Base-by-base conservation (phyloP, 2,797 vertebrate genomes). In the Kryptopterus vitreolus region DNA sequence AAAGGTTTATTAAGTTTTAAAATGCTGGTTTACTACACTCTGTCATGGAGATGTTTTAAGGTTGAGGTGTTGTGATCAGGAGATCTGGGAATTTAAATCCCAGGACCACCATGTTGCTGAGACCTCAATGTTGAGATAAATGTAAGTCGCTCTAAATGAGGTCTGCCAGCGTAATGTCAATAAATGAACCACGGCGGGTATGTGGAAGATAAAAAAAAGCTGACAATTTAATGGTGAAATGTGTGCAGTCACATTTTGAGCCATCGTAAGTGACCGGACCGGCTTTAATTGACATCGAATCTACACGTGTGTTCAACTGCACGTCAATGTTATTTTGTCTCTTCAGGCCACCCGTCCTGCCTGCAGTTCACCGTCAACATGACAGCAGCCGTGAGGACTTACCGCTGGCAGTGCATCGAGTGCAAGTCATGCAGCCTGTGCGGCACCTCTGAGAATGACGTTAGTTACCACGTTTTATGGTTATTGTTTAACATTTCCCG, bases 401-500 rank as follows among this genome's bases (percentile, higher is more conserved):
- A 97, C 90, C 96, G 96, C 89, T 98, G 96, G 96, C 96, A 98
- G 90, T 98, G 96, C 91, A 98, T 98, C 65, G 96, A 98, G 89
- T 98, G 96, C 95, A 98, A 98, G 86, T 96, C 95, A 89, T 98
- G 96, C 95, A 98, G 95, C 89, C 92, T 98, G 81, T 98, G 96
- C 9, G 96, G 96, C 84, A 98, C 96, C 85, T 97, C 96, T 0
- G 96, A 98, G 93, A 98, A 98, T 3, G 96, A 98, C 85, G 96
- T 98, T 92, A 90, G 95, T 83, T 35, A 76, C 38, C 10, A 7
- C 7, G 8, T 43, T 13, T 24, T 16, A 15, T 15, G 3, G 46
- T 43, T 48, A 31, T 18, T 10, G 53, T 48, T 35, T 50, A n/a
- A 33, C 20, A 16, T 8, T 1, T 65, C 8, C n/a, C 61, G n/a